A percentile compares a stretch with the other conserved stretches of the same genome.
phyloP scores from a whole-genome alignment of 2,113 vertebrate species.

The Lamprologus lemairii region DNA sequence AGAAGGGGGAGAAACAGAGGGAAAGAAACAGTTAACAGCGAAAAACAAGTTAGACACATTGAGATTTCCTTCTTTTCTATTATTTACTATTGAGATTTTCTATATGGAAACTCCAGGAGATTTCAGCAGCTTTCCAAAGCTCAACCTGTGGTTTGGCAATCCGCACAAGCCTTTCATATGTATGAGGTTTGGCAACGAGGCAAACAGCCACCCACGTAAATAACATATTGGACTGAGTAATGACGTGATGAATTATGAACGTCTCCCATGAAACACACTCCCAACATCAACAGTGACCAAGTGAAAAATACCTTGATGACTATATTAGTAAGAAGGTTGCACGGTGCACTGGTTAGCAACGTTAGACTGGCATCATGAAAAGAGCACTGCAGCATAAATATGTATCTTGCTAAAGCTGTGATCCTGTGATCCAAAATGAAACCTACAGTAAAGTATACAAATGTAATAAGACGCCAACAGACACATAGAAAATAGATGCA shows the following conservation, averaged over 20 bases:
- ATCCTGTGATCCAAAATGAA: neutral
- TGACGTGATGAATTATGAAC: slow-evolving; percentile 69
- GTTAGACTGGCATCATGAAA: slow-evolving; percentile 5
- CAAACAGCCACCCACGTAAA: slow-evolving; percentile 68
- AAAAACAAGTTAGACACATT: slow-evolving; percentile 57
- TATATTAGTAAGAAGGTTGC: slow-evolving; percentile 23
- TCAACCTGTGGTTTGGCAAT: slow-evolving; percentile 64
- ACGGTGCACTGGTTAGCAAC: neutral
- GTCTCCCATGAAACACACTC: slow-evolving; percentile 45
- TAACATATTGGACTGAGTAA: slow-evolving; percentile 71
- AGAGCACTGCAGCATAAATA: neutral
- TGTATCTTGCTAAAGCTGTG: neutral
- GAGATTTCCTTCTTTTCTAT: slow-evolving; percentile 58
- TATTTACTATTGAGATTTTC: slow-evolving; percentile 59
- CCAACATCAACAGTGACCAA: slow-evolving; percentile 57
- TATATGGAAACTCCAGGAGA: slow-evolving; percentile 55
- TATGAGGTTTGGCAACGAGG: slow-evolving; percentile 63
- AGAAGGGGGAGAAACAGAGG: slow-evolving; percentile 59
- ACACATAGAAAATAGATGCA: neutral
- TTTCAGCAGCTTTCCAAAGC: slow-evolving; percentile 60
- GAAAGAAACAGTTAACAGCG: slow-evolving; percentile 62
- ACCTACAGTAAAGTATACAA: neutral
- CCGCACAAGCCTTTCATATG: slow-evolving; percentile 63
- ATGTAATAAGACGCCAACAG: neutral
- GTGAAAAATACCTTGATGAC: slow-evolving; percentile 56